Evolutionary conservation across 2,888 invertebrate species (phyloP), one percentile per base, ranked within the genome.

Genomic region (Pterobdella sp.): DNA sequence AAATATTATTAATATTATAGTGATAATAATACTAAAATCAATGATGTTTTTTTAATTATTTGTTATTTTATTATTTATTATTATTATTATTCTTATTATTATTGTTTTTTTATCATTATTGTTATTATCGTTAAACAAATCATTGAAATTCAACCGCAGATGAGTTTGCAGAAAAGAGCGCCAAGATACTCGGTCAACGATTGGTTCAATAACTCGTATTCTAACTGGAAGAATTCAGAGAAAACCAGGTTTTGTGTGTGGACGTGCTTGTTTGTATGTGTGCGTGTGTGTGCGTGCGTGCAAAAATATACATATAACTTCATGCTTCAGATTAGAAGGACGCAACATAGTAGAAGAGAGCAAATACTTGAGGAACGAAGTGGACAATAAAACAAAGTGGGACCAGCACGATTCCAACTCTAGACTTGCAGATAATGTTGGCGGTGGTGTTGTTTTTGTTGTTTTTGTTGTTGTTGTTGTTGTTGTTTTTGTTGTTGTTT

Each of bases 311-410:
- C 83, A 82, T 29, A 83, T 84, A 78, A 82, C 84, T 74, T 84
- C 84, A 72, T 77, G 83, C n/a, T 82, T 82, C 75, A 78, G 82
- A 74, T 79, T 79, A 69, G 82, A 82, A 1, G 83, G 83, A 37
- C 80, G 81, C 73, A 81, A 83, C 75, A 79, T 81, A 37, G 77
- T 84, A 68, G 84, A 84, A 77, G 83, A 84, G 75, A 80, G 80
- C 32, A 76, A 83, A 56, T 82, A 81, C 75, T 78, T 84, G 10
- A 76, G 82, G 49, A 84, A 84, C 77, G 84, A 84, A 76, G 83
- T 84, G n/a, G 82, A 84, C 75, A 82, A 81, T 76, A 83, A 83
- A 77, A 84, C 84, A 31, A 83, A 83, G 77, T 84, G 84, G 84
- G 83, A 84, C 75, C 83, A 84, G 76, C 80, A 82, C 72, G 83